Evolutionary conservation across 2,113 vertebrate species (phyloP), one percentile per base, ranked within the genome.

Genomic region (Columba janthina): DNA sequence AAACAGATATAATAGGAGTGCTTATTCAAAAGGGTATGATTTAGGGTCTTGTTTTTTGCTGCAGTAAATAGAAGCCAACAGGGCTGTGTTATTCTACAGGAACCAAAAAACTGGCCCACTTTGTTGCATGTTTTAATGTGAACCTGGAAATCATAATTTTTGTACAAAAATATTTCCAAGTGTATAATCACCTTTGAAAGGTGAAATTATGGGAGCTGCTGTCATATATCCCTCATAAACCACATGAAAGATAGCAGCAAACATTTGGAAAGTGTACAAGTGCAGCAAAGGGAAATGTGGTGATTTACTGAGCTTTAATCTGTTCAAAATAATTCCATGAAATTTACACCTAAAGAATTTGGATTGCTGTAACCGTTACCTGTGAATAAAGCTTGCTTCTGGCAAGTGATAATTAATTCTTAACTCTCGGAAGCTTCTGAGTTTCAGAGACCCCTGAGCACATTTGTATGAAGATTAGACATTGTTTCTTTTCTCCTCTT

Each of bases 351-450:
- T 97, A 78, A 94, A 97, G 77, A 60, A 96, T 82, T 96, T 3
- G 1, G 82, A 85, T 95, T 97, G 94, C 93, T 97, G 70, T 79
- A 95, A 80, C 95, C 18, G 7, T 96, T 97, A 97, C 97, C 94
- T 95, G 83, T 96, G 96, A 98, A 98, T 97, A 97, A 97, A 97
- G 94, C 96, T 94, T 93, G 80, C 95, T 96, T 91, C 96, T 97
- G 87, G 96, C 97, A 98, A 97, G 91, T 81, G 97, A 97, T 98
- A 98, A 98, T 98, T 98, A 98, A 98, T 98, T 98, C 97, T 97
- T 96, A 97, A 97, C 96, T 96, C 91, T 94, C 95, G 72, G 73
- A 97, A 97, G 75, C 91, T 95, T 97, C 92, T 95, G 97, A 97
- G 93, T 97, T 95, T 94, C 88, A 83, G 89, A 96, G 95, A 93